phyloP scores from a whole-genome alignment of 2,888 invertebrate genomes.

The Leucophenga maculata region DNA sequence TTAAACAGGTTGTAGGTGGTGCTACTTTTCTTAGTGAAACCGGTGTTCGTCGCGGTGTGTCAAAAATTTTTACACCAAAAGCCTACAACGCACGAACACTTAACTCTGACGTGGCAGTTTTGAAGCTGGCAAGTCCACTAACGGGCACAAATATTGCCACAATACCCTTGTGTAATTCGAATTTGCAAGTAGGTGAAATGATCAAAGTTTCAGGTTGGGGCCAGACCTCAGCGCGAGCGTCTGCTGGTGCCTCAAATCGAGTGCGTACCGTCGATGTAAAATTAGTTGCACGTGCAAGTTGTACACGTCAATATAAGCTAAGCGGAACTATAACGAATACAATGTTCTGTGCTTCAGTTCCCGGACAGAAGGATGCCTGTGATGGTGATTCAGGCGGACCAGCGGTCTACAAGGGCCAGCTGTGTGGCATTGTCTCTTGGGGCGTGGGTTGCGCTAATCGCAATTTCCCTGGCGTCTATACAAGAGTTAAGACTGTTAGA shows the following conservation, averaged over 20 bases:
- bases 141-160: constrained; percentile 53
- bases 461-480: constrained; percentile 84
- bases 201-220: constrained; percentile 68
- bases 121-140: constrained; percentile 52
- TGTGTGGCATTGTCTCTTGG: constrained; percentile 81
- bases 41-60: constrained; percentile 49
- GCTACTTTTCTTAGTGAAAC: constrained; percentile 51
- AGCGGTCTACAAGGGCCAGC: constrained; percentile 53
- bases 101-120: constrained; percentile 62
- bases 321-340: constrained; percentile 48
- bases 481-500: constrained; percentile 74
- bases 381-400: constrained; percentile 71
- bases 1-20: constrained; percentile 52
- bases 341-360: constrained; percentile 65
- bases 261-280: constrained; percentile 59
- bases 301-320: constrained; percentile 47
- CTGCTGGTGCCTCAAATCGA: constrained; percentile 46
- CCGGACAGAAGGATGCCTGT: constrained; percentile 62
- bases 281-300: constrained; percentile 49
- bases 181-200: constrained; percentile 45
- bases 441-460: constrained; percentile 71
- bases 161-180: constrained; percentile 55
- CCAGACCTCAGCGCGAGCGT: constrained; percentile 44
- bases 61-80: constrained; percentile 50
- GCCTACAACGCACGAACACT: constrained; percentile 49